These are phyloP conservation scores for Rugalucina vietnamica DNA, from an alignment of 2,888 invertebrate genomes.

Conservation along the genomic window DNA sequence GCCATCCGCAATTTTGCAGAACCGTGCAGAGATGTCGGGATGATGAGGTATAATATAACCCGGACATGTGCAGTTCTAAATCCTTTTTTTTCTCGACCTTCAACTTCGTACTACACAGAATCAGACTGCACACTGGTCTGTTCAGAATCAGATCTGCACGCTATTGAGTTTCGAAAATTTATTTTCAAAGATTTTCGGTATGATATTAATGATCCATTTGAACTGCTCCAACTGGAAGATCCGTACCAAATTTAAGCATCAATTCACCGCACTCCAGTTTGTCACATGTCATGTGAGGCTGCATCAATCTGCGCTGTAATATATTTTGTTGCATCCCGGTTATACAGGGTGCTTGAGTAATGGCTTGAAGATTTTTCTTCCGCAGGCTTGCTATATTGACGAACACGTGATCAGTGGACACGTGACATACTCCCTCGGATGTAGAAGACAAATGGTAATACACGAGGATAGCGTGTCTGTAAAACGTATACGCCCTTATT, in stretches of 20 bases:
- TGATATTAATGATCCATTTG: not conserved
- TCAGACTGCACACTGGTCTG: not conserved
- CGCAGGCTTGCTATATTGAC: not conserved
- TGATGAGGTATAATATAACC: not conserved
- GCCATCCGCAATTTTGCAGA: not conserved
- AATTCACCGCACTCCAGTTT: not conserved
- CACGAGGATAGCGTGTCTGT: too few species aligned
- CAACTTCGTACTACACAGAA: not conserved
- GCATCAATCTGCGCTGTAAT: not conserved
- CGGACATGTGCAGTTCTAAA: too few species aligned
- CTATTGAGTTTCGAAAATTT: too few species aligned
- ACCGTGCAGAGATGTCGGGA: not conserved
- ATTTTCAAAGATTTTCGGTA: not conserved
- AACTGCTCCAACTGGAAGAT: not conserved
- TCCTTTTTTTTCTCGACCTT: not conserved
- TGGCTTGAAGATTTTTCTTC: not conserved
- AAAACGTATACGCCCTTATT: too few species aligned
- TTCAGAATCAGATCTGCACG: too few species aligned
- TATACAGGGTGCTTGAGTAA: not conserved
- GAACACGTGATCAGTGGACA: not conserved
- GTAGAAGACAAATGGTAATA: not conserved
- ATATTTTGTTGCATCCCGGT: not conserved
- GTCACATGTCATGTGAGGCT: not conserved
- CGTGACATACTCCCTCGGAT: not conserved
- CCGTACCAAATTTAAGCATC: not conserved